Evolutionary conservation across 2,888 invertebrate genomes (phyloP).

Genomic region (Yponomeuta sedellus): DNA sequence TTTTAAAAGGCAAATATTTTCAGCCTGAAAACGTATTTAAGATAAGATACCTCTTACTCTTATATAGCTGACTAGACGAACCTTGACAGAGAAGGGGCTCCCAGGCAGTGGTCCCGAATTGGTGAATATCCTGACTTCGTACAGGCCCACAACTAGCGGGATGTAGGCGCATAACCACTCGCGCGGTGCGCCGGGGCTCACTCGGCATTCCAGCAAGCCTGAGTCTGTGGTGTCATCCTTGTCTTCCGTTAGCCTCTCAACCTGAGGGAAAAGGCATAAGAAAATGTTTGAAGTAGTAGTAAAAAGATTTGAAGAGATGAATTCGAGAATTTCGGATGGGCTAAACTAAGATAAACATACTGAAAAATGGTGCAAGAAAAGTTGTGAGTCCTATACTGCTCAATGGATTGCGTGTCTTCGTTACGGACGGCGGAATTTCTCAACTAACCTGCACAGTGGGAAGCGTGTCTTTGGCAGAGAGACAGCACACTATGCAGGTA

Average conservation of each 20-base stretch:
- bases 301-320: too few species aligned
- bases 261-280: constrained; percentile 33
- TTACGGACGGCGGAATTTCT: too few species aligned
- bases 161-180: constrained; percentile 94
- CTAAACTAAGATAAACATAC: too few species aligned
- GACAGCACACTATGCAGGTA: too few species aligned
- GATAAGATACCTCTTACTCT: too few species aligned
- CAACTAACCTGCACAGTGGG: constrained; percentile 79
- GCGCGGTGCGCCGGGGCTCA: constrained; percentile 79
- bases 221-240: constrained; percentile 57
- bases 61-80: constrained; percentile 28
- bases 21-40: too few species aligned
- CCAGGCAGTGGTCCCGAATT: constrained; percentile 80
- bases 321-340: too few species aligned
- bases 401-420: too few species aligned
- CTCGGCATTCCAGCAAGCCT: constrained; percentile 77
- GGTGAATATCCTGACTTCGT: constrained; percentile 89
- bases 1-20: too few species aligned
- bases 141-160: constrained; percentile 93
- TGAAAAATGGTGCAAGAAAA: too few species aligned
- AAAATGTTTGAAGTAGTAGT: too few species aligned
- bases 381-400: too few species aligned
- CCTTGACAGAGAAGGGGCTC: constrained; percentile 88
- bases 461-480: constrained; percentile 65
- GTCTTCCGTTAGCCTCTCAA: constrained; percentile 59